A percentile compares a stretch with the other conserved stretches of the same genome.
phyloP scores from a whole-genome alignment of 2,888 invertebrate genomes.

The Chrysomela aeneicollis region DNA sequence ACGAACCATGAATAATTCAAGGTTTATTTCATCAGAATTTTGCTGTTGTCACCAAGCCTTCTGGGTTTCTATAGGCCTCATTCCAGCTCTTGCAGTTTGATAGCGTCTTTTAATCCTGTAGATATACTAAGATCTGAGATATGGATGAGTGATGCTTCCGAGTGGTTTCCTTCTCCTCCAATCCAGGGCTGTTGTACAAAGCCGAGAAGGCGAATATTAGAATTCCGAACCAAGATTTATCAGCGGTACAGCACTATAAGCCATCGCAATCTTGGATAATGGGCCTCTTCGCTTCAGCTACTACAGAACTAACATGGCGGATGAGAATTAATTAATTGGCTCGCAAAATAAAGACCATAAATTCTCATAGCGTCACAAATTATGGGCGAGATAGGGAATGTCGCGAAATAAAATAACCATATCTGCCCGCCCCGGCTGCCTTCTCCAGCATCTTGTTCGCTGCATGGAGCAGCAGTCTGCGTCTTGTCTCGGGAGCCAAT shows the following conservation, averaged over 20 bases:
- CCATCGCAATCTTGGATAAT: conserved; percentile 62
- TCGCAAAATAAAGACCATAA: conserved; percentile 64
- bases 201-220: conserved; percentile 55
- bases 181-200: conserved; percentile 17
- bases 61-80: too few relatives aligned
- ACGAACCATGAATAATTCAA: too few relatives aligned
- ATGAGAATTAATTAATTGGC: conserved; percentile 64
- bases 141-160: too few relatives aligned
- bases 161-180: too few relatives aligned
- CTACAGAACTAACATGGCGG: conserved; percentile 56
- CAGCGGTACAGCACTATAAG: conserved; percentile 60
- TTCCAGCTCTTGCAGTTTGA: too few relatives aligned
- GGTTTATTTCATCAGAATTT: too few relatives aligned
- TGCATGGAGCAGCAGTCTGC: conserved; percentile 20
- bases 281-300: conserved; percentile 53
- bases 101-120: too few relatives aligned
- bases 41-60: too few relatives aligned
- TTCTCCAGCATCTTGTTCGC: conserved; percentile 25
- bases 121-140: too few relatives aligned
- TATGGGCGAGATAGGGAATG: conserved; percentile 63
- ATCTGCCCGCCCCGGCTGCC: conserved; percentile 53
- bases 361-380: conserved; percentile 63
- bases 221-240: conserved; percentile 60
- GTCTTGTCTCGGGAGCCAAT: conserved; percentile 33
- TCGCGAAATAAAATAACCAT: conserved; percentile 63